Evolutionary conservation across 23 tunicate species (phyloP).

Genomic region (Diplosoma virens): DNA sequence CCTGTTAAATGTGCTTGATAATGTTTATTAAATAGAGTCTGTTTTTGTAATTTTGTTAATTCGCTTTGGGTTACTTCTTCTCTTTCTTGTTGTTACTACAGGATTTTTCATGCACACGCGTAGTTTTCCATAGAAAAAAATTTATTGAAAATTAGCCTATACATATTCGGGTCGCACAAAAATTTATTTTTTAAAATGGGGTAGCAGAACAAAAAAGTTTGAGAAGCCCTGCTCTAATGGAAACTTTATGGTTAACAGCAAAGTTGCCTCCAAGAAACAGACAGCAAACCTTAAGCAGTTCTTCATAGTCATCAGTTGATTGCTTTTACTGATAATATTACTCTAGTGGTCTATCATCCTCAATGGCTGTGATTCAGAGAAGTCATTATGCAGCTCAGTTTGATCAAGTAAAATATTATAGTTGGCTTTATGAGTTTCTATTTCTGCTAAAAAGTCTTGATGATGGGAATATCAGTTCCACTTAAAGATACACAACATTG

Average conservation of each 20-base stretch:
- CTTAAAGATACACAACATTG: not conserved
- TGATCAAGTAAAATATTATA: not conserved
- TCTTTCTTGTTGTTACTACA: too few species aligned
- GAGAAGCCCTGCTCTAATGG: not conserved
- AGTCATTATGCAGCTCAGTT: not conserved
- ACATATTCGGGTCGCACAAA: too few species aligned
- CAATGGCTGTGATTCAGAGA: not conserved
- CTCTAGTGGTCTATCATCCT: too few species aligned
- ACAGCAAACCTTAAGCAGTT: not conserved
- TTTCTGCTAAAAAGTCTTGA: not conserved
- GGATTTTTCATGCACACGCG: too few species aligned
- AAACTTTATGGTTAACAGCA: not conserved
- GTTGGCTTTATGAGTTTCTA: not conserved
- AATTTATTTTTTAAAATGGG: too few species aligned
- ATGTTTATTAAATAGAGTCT: too few species aligned
- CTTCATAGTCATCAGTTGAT: not conserved
- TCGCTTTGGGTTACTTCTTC: too few species aligned
- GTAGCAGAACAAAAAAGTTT: too few species aligned
- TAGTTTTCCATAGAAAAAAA: too few species aligned
- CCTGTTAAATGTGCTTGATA: too few species aligned
- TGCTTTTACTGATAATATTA: not conserved
- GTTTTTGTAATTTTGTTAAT: too few species aligned
- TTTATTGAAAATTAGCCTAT: too few species aligned
- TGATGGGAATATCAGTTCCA: not conserved
- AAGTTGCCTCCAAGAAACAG: not conserved